A percentile compares a stretch with the other conserved stretches of the same genome.
These are phyloP conservation scores for Nephrotoma appendiculata DNA, from an alignment of 2,888 invertebrate genomes.

Conservation along the genomic window DNA sequence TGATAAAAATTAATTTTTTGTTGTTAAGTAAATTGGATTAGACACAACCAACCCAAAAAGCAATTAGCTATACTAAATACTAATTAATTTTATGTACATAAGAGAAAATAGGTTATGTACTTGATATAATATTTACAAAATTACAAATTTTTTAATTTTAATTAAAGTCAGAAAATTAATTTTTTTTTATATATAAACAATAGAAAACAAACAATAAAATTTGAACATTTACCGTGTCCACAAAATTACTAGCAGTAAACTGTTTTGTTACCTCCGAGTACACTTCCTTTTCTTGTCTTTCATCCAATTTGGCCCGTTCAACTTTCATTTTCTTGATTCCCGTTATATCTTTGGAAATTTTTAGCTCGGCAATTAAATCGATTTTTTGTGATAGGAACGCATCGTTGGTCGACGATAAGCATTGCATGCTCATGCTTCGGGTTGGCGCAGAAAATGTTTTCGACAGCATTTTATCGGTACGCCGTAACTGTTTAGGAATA, in stretches of 20 bases:
- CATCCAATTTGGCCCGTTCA: conserved; percentile 73
- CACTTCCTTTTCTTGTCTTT: conserved; percentile 66
- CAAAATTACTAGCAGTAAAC: conserved; percentile 73
- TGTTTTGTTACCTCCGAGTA: conserved; percentile 73
- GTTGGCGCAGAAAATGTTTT: conserved; percentile 77
- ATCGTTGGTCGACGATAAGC: conserved; percentile 48
- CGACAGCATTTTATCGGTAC: conserved; percentile 58
- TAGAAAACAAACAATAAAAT: conserved; percentile 13
- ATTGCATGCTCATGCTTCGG: conserved; percentile 61
- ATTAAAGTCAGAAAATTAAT: conserved; percentile 6
- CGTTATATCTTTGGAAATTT: conserved; percentile 81
- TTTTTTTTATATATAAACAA: conserved; percentile 16
- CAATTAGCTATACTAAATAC: neutral
- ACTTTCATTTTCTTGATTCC: conserved; percentile 90
- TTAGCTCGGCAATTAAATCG: conserved; percentile 81
- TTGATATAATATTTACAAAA: neutral
- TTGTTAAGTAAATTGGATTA: neutral
- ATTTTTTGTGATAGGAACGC: conserved; percentile 62
- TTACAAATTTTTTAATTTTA: conserved; percentile 16
- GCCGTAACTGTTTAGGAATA: conserved; percentile 37
- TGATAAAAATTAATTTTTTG: neutral
- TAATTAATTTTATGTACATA: neutral
- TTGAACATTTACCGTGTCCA: conserved; percentile 61
- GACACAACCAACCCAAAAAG: neutral
- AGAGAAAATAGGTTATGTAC: neutral